Conservation (phyloP, 2,888 invertebrate species). For the Aleiodes testaceus region DNA sequence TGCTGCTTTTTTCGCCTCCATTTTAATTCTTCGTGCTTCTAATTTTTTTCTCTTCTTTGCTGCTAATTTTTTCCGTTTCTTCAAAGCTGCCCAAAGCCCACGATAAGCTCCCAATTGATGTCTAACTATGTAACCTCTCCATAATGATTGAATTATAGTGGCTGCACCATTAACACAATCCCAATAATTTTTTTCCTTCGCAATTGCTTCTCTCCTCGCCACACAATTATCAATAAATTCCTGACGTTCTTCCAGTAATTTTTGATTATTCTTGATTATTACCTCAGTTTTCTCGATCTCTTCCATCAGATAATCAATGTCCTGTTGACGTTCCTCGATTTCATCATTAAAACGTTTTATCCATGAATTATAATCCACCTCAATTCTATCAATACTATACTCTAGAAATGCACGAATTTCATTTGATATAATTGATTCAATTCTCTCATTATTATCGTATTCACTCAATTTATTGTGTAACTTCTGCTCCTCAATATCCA, state of each 20-base stretch:
- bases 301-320: conserved; percentile 58
- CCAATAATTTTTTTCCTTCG: conserved; percentile 53
- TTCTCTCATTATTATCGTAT: conserved; percentile 45
- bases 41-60: conserved; percentile 43
- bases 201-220: conserved; percentile 48
- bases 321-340: conserved; percentile 54
- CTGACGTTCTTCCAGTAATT: conserved; percentile 53
- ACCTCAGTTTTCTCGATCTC: conserved; percentile 57
- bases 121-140: conserved; percentile 66
- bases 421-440: conserved; percentile 55
- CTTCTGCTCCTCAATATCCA: conserved; percentile 51
- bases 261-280: conserved; percentile 51
- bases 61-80: conserved; percentile 50
- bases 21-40: conserved; percentile 39
- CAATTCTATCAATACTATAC: conserved; percentile 52
- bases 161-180: conserved; percentile 56
- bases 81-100: conserved; percentile 49
- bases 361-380: conserved; percentile 59
- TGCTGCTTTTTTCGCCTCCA: conserved; percentile 30
- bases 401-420: conserved; percentile 54
- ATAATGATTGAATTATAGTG: conserved; percentile 60
- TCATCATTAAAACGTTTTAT: conserved; percentile 57
- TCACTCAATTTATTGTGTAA: conserved; percentile 53
- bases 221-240: conserved; percentile 56
- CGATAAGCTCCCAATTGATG: conserved; percentile 59